These are phyloP conservation scores for Monoplex corrugatus DNA, from an alignment of 2,888 invertebrate genomes.

Conservation along the genomic window DNA sequence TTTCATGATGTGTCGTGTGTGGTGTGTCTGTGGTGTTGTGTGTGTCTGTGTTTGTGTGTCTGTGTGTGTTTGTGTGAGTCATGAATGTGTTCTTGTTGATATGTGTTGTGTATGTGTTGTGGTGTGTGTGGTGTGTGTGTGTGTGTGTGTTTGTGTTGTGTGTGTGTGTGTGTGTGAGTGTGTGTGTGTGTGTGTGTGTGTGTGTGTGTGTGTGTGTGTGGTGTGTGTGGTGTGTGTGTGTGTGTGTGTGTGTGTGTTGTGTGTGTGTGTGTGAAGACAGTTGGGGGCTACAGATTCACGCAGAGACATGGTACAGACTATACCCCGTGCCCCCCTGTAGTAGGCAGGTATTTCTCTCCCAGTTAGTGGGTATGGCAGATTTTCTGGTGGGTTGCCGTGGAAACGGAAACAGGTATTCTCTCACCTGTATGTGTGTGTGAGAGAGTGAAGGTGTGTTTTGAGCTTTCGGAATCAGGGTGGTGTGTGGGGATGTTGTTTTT, in stretches of 20 bases:
- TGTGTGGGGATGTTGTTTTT: too few species aligned
- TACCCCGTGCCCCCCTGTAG: too few species aligned
- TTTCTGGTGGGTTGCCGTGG: conserved; percentile 1
- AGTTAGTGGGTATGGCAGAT: not conserved
- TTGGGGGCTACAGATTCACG: too few species aligned
- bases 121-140: not conserved
- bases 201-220: not conserved
- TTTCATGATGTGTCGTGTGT: not conserved
- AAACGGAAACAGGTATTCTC: conserved; percentile 1
- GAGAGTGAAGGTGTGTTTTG: too few species aligned
- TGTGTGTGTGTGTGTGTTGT: too few species aligned
- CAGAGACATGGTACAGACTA: too few species aligned
- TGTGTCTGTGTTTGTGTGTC: not conserved
- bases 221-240: too few species aligned
- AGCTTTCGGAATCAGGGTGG: too few species aligned
- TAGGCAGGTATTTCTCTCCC: too few species aligned
- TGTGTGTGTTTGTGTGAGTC: too few species aligned
- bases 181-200: not conserved
- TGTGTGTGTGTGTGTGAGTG: not conserved
- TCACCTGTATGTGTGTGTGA: not conserved
- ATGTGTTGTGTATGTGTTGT: not conserved
- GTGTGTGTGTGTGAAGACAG: too few species aligned
- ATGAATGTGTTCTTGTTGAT: not conserved
- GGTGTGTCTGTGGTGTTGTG: not conserved
- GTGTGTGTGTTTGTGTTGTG: not conserved